These are phyloP conservation scores for Bradypodion pumilum DNA, from an alignment of 2,797 vertebrate genomes.

Conservation along the genomic window DNA sequence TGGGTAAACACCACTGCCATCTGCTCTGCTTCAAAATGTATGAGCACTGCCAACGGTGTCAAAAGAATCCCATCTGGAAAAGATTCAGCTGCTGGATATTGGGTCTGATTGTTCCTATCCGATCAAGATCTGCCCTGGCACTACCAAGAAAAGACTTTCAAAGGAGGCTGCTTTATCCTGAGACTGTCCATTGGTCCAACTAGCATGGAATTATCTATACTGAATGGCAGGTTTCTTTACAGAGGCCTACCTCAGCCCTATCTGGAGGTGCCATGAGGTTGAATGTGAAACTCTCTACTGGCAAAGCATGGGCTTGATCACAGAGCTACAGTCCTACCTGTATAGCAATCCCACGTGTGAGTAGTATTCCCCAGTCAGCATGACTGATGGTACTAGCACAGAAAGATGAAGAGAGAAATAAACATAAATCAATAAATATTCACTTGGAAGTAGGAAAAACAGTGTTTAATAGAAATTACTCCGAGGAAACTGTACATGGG, in stretches of 20 bases:
- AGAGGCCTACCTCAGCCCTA: background rate
- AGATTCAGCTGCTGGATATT: conserved; percentile 12
- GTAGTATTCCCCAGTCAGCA: too few species aligned
- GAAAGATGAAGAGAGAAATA: background rate
- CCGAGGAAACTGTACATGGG: background rate
- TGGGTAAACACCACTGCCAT: conserved; percentile 1
- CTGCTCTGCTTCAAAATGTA: conserved; percentile 42
- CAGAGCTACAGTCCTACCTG: background rate
- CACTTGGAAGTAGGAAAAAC: background rate
- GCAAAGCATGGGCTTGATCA: background rate
- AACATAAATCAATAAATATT: background rate
- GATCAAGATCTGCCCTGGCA: conserved; percentile 41
- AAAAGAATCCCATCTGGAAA: conserved; percentile 53
- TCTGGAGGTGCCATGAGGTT: background rate
- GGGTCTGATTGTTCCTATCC: conserved; percentile 54
- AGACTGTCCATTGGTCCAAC: background rate
- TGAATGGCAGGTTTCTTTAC: background rate
- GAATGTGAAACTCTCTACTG: background rate
- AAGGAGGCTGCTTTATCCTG: background rate
- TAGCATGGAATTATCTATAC: too few species aligned
- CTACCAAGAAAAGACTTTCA: conserved; percentile 15
- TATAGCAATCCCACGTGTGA: background rate
- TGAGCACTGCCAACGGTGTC: background rate
- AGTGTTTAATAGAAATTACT: background rate
- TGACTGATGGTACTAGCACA: too few species aligned